phyloP scores from a whole-genome alignment of 2,113 vertebrate genomes.

The Natator depressus region DNA sequence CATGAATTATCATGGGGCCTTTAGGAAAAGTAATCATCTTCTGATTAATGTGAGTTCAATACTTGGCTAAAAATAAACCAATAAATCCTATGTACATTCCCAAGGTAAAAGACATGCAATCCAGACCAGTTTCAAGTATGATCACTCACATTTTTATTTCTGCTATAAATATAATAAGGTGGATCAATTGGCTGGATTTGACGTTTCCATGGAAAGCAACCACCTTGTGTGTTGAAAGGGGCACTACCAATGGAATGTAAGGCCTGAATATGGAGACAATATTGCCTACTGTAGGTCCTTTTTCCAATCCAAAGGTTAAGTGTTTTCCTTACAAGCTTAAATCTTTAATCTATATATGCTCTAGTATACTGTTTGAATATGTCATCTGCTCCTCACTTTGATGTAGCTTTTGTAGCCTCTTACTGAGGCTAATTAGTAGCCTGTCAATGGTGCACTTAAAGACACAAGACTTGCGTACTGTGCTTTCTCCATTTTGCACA shows the following conservation, averaged over 20 bases:
- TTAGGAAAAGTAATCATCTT: neutral
- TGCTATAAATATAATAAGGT: neutral
- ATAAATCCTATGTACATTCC: neutral
- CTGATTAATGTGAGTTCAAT: neutral
- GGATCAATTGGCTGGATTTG: neutral
- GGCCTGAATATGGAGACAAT: neutral
- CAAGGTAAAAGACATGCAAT: neutral
- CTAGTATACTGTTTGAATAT: neutral
- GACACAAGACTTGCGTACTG: neutral
- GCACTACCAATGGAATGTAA: accelerated
- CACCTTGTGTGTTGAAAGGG: neutral
- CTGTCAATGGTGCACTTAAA: slow-evolving; percentile 6
- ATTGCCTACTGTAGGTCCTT: neutral
- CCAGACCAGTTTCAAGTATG: neutral
- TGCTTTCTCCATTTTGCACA: neutral
- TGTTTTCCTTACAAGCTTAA: neutral
- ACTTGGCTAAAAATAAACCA: neutral
- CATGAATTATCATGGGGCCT: accelerated
- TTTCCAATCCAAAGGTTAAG: accelerated
- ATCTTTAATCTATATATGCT: neutral
- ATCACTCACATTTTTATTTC: neutral
- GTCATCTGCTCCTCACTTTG: neutral
- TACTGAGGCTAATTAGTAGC: slow-evolving; percentile 23
- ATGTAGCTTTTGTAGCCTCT: neutral
- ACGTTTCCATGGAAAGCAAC: neutral